Evolutionary conservation across 1,140 invertebrate genomes (phyloP), one percentile per base, ranked within the genome.

Genomic region (Lysiphlebus fabarum): DNA sequence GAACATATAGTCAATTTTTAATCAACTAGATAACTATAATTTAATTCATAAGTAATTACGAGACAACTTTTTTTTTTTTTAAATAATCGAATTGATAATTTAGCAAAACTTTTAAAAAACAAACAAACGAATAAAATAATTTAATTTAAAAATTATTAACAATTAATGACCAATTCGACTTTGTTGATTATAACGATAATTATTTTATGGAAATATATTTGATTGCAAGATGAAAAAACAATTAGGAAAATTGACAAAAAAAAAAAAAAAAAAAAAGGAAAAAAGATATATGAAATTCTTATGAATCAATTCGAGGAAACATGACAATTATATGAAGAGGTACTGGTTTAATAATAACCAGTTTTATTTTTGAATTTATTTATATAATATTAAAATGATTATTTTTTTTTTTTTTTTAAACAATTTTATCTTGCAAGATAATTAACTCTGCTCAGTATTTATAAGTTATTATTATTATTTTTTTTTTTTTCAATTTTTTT

Each of bases 1-100:
- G 67, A 53, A 77, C 62, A 61, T 74, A 58, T 74, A 75, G 60
- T 56, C 49, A 62, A 11, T 26, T 17, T 44, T n/a, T 12, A 51
- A 33, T 26, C 17, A 26, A 26, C 17, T 26, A 26, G 17, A 64
- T 26, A 1, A 26, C 17, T 26, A n/a, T n/a, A 26, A 26, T 26
- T 26, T 26, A 26, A 26, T 26, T 26, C 17, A 26, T 26, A 26
- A 26, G 17, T 26, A 26, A 26, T 26, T 26, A 4, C 2, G 4
- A 26, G 17, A 26, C 17, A 26, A 26, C 17, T 26, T 26, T 26
- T 26, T 26, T 26, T 1, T 26, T 26, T 26, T 26, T 26, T 26
- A 26, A 26, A 26, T 26, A 26, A 26, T 26, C 17, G 4, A 26
- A 26, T 26, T 26, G 17, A 26, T 26, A 4, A 26, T 26, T 26